phyloP scores from a whole-genome alignment of 2,888 invertebrate species.

The Alentia gelatinosa region DNA sequence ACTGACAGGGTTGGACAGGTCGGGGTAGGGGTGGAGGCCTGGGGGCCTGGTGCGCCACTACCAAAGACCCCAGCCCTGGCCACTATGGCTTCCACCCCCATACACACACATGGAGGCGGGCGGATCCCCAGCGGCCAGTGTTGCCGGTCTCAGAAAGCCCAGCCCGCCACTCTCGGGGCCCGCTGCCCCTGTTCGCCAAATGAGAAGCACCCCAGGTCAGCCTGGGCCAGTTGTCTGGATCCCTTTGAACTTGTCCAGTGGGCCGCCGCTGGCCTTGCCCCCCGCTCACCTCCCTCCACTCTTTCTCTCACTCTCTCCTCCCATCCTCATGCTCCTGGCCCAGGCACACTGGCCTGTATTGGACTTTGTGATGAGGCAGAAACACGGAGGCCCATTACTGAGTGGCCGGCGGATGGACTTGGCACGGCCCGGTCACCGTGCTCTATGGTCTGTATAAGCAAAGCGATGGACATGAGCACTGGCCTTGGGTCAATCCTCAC shows the following conservation, averaged over 20 bases:
- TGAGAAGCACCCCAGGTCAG: constrained; percentile 46
- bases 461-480: constrained; percentile 5
- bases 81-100: background rate
- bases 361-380: constrained; percentile 29
- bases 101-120: background rate
- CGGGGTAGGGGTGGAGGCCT: constrained; percentile 23
- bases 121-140: constrained; percentile 41
- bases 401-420: background rate
- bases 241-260: constrained; percentile 52
- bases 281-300: background rate
- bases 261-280: constrained; percentile 12
- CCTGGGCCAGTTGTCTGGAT: constrained; percentile 30
- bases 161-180: background rate
- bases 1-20: constrained; percentile 53
- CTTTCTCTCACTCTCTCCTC: background rate
- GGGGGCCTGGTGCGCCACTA: background rate
- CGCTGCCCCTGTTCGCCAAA: background rate
- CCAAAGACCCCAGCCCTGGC: constrained; percentile 28
- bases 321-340: background rate
- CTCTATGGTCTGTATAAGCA: constrained; percentile 13
- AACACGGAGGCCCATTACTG: constrained; percentile 10
- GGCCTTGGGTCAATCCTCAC: constrained; percentile 38
- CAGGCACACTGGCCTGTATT: background rate
- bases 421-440: background rate
- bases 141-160: background rate